phyloP scores from a whole-genome alignment of 2,888 invertebrate species.

The Papilio demoleus region DNA sequence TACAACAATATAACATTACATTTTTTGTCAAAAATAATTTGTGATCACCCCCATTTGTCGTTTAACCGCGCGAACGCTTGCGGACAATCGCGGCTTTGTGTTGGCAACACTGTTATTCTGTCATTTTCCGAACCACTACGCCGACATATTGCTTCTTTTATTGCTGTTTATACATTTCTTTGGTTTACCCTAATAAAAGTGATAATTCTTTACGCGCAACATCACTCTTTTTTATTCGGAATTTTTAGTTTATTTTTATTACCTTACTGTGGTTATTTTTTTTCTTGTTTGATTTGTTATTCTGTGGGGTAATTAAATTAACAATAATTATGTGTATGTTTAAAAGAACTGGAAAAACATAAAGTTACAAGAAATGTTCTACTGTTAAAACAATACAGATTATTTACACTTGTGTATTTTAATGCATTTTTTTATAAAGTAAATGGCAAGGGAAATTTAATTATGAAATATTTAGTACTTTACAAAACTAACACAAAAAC shows the following conservation, averaged over 20 bases:
- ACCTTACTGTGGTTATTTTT: background rate
- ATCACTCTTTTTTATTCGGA: slow-evolving; percentile 33
- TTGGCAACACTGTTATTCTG: slow-evolving; percentile 60
- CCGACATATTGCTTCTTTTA: slow-evolving; percentile 64
- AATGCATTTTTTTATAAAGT: too few relatives aligned
- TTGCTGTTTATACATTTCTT: slow-evolving; percentile 53
- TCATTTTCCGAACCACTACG: slow-evolving; percentile 73
- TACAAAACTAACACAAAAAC: too few relatives aligned
- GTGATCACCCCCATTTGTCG: slow-evolving; percentile 45
- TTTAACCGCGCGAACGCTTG: slow-evolving; percentile 55
- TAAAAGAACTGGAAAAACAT: background rate
- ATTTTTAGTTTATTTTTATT: slow-evolving; percentile 27
- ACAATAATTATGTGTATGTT: background rate
- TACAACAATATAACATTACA: background rate
- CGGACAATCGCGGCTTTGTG: slow-evolving; percentile 61
- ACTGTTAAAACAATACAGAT: too few relatives aligned
- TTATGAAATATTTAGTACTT: too few relatives aligned
- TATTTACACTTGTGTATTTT: too few relatives aligned
- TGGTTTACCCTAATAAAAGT: slow-evolving; percentile 45
- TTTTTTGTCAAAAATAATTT: slow-evolving; percentile 37
- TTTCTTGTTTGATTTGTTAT: background rate
- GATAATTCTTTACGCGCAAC: slow-evolving; percentile 37
- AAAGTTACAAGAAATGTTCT: too few relatives aligned
- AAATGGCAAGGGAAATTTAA: too few relatives aligned
- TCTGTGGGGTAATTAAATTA: slow-evolving; percentile 13